These are phyloP conservation scores for Catonia carolina DNA, from an alignment of 2,888 invertebrate genomes.

Conservation along the genomic window DNA sequence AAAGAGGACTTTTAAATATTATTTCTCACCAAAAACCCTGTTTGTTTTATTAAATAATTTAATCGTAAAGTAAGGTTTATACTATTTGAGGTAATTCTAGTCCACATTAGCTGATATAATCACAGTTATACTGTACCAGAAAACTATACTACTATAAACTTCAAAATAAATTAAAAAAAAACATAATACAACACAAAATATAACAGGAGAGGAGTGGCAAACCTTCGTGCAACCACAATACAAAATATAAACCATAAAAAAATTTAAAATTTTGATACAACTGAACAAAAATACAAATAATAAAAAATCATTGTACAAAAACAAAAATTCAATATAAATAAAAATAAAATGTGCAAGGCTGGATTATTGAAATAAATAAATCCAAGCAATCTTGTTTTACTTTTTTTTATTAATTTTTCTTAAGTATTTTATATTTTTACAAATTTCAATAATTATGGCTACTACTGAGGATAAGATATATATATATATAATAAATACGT, in stretches of 20 bases:
- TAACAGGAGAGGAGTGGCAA: conserved; percentile 10
- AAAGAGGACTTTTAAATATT: too few species aligned
- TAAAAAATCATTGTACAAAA: conserved; percentile 8
- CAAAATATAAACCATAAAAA: conserved; percentile 25
- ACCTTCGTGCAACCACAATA: conserved; percentile 35
- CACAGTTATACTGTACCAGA: too few species aligned
- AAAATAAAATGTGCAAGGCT: conserved; percentile 10
- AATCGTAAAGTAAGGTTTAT: too few species aligned
- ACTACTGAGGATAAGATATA: too few species aligned
- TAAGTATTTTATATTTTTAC: conserved; percentile 28
- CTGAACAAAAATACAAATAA: background rate
- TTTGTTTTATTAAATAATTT: too few species aligned
- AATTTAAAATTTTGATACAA: conserved; percentile 22
- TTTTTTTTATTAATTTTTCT: conserved; percentile 28
- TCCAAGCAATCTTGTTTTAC: conserved; percentile 22
- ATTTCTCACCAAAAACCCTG: too few species aligned
- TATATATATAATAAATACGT: too few species aligned
- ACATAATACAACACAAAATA: background rate
- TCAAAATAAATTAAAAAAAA: too few species aligned
- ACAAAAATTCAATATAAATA: background rate
- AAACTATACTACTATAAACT: too few species aligned
- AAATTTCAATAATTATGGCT: conserved; percentile 16
- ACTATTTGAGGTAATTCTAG: too few species aligned
- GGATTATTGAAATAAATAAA: conserved; percentile 2
- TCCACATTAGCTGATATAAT: too few species aligned